Evolutionary conservation across 2,797 vertebrate species (phyloP).

Genomic region (Ispidina lecontei): DNA sequence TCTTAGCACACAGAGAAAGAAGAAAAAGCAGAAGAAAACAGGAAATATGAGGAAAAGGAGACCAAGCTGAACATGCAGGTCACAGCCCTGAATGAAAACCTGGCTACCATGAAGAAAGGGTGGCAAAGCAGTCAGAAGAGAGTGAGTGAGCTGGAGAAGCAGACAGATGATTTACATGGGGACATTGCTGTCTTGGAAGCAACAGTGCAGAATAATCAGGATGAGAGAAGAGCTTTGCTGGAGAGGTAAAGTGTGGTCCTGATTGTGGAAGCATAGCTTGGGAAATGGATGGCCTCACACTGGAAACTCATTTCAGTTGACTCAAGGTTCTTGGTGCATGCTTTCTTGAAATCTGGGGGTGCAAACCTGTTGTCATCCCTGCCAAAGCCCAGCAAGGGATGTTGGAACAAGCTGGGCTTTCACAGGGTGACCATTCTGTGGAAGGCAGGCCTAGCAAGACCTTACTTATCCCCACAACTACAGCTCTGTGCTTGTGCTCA

Average conservation of each 20-base stretch:
- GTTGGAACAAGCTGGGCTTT: neutral
- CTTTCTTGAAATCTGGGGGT: neutral
- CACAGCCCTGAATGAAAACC: conserved; percentile 92
- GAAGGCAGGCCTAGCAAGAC: neutral
- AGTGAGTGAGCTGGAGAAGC: conserved; percentile 93
- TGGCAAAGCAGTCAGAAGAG: conserved; percentile 94
- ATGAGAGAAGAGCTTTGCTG: conserved; percentile 92
- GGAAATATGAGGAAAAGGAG: conserved; percentile 88
- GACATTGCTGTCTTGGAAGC: conserved; percentile 97
- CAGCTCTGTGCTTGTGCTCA: neutral
- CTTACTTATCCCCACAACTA: neutral
- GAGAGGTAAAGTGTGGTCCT: conserved; percentile 83
- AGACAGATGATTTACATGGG: conserved; percentile 93
- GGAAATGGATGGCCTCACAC: neutral
- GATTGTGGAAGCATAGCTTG: neutral
- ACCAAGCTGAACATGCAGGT: conserved; percentile 88
- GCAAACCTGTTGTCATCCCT: neutral
- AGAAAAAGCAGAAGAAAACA: conserved; percentile 85
- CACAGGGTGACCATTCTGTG: rapidly evolving
- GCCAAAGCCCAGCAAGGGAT: neutral
- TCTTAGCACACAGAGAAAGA: conserved; percentile 86
- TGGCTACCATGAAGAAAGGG: conserved; percentile 95
- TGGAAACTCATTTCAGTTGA: neutral
- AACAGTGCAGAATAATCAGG: conserved; percentile 97
- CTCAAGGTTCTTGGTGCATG: neutral